A percentile compares a stretch with the other conserved stretches of the same genome.
Conservation (phyloP, 1,140 invertebrate genomes). For the Philaenus spumarius region DNA sequence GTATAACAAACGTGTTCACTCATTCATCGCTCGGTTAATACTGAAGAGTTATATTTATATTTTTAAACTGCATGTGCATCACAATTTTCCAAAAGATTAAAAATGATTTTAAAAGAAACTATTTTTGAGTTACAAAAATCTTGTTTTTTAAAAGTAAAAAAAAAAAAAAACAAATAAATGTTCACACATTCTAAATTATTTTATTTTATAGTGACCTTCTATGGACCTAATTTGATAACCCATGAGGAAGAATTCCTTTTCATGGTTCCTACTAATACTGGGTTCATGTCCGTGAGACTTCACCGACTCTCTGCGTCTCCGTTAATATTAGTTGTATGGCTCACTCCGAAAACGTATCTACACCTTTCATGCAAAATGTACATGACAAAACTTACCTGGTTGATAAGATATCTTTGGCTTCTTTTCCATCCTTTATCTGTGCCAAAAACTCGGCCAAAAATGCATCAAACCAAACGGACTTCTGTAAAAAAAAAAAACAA, state of each 20-base stretch:
- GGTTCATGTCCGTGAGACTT: neutral
- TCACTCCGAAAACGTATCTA: neutral
- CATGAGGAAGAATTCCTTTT: neutral
- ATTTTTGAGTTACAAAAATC: no score
- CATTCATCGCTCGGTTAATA: no score
- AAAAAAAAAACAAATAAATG: no score
- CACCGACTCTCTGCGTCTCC: neutral
- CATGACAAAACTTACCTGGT: constrained; percentile 34
- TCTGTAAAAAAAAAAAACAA: constrained; percentile 50
- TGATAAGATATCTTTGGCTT: constrained; percentile 49
- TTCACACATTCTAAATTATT: neutral
- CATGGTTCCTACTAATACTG: neutral
- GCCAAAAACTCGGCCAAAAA: constrained; percentile 56
- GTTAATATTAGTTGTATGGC: neutral
- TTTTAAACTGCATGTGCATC: no score
- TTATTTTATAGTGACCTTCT: neutral
- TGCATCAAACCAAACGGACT: constrained; percentile 56
- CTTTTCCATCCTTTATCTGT: constrained; percentile 49
- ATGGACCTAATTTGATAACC: neutral
- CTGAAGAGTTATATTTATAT: no score
- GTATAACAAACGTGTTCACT: no score
- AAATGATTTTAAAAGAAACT: no score
- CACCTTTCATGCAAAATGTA: neutral
- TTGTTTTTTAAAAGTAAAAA: no score
- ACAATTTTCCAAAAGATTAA: no score